Evolutionary conservation across 2,888 invertebrate genomes (phyloP), one percentile per base, ranked within the genome.

Genomic region (Tachina fera): DNA sequence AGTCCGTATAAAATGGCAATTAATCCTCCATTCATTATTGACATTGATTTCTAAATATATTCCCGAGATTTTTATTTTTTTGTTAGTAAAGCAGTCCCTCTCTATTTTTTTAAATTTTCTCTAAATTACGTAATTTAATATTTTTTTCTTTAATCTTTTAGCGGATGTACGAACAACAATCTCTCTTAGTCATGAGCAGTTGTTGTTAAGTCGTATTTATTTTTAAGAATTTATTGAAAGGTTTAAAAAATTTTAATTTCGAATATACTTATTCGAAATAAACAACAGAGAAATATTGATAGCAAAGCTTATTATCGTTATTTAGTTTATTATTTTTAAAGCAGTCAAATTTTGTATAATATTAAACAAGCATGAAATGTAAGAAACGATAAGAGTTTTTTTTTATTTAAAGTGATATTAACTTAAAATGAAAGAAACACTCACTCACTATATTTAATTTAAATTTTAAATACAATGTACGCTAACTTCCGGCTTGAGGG

Each of bases 331-430:
- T n/a, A n/a, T 60, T 9, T 58, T 13, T 5, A 43, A 43, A 4
- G 31, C 4, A 56, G 13, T 22, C 10, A 43, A 61, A 43, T 1
- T 9, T 45, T 45, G 10, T 63, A 2, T 9, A 43, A 11, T 61
- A 16, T 61, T 61, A 16, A 11, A n/a, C 16, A 45, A 11, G 60
- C 14, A 60, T 19, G 10, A 19, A 63, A 14, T 16, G 60, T 31
- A 60, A 63, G 10, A 63, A 63, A 14, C 13, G 63, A 65, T 65
- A 65, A 65, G 31, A 65, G n/a, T 47, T 47, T 14, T 22, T 31
- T 65, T n/a, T 47, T 10, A 65, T n/a, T 47, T 14, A 47, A 13
- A 31, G 31, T 14, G n/a, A 22, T 14, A 65, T 16, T 8, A 13
- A 14, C 14, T 65, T 6, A 45, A 43, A 19, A 13, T 45, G 19